These are phyloP conservation scores for Scaeva pyrastri DNA, from an alignment of 2,888 invertebrate species.

Conservation along the genomic window DNA sequence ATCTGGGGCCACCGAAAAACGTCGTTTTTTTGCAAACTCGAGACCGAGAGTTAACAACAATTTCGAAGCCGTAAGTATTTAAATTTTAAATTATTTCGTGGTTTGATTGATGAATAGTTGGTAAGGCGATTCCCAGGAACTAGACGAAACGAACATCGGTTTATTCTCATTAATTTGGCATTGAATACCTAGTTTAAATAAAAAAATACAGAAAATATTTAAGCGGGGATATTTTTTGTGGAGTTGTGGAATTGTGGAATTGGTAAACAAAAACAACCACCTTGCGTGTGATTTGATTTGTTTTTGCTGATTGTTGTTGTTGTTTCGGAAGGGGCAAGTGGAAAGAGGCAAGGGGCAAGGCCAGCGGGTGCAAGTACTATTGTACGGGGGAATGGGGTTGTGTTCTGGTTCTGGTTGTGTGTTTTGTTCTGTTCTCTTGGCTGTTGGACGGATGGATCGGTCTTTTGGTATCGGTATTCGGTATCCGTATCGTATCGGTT, in stretches of 20 bases:
- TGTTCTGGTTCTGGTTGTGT: constrained; percentile 20
- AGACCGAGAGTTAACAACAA: not conserved
- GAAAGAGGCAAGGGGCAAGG: not conserved
- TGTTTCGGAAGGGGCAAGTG: not conserved
- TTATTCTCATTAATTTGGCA: constrained; percentile 58
- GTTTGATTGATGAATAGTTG: not conserved
- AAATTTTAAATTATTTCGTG: not conserved
- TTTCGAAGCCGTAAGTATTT: constrained; percentile 28
- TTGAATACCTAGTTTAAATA: constrained; percentile 52
- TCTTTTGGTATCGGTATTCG: constrained; percentile 11
- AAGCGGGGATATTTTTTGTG: constrained; percentile 25
- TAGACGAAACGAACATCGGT: not conserved
- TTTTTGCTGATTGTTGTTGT: constrained; percentile 33
- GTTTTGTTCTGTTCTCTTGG: not conserved
- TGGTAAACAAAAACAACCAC: constrained; percentile 75
- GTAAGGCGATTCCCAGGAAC: not conserved
- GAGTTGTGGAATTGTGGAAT: constrained; percentile 63
- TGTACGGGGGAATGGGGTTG: not conserved
- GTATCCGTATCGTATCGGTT: too few species aligned
- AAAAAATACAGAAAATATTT: constrained; percentile 35
- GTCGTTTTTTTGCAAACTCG: not conserved
- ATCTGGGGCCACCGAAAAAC: not conserved
- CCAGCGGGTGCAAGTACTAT: not conserved
- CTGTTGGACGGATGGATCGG: constrained; percentile 6
- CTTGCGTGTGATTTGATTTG: constrained; percentile 71